A percentile compares a stretch with the other conserved stretches of the same genome.
These are phyloP conservation scores for Echinometra lucunter DNA, from an alignment of 53 echinoderm and acorn worm species.

Conservation along the genomic window DNA sequence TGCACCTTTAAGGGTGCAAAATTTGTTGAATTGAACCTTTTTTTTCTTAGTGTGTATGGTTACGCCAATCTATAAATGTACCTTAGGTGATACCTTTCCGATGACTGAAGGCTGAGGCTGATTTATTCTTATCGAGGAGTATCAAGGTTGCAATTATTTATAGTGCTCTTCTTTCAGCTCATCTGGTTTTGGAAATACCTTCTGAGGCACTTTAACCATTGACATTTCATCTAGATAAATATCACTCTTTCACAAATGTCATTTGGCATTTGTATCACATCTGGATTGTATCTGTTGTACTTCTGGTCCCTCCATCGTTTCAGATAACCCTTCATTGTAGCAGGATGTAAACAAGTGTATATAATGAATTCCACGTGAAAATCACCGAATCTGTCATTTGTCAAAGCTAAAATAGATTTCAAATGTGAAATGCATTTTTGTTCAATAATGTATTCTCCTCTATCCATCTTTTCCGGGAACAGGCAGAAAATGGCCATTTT, in stretches of 20 bases:
- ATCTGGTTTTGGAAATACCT: background rate
- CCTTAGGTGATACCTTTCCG: background rate
- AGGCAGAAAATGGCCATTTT: background rate
- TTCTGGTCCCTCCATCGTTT: background rate
- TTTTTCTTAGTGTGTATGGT: background rate
- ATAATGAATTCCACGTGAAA: conserved; percentile 26
- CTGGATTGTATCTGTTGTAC: background rate
- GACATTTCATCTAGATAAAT: conserved; percentile 40
- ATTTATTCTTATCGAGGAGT: background rate
- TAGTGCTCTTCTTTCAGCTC: background rate
- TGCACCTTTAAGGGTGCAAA: too few species aligned
- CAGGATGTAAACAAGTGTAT: conserved; percentile 24
- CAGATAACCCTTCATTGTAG: background rate
- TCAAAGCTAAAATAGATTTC: background rate
- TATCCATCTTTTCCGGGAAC: background rate
- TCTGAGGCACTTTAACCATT: conserved; percentile 45
- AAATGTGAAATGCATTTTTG: background rate
- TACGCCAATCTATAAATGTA: background rate
- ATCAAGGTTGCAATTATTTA: conserved; percentile 5
- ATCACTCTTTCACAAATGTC: conserved; percentile 54
- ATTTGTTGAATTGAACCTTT: too few species aligned
- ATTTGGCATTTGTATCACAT: conserved; percentile 14
- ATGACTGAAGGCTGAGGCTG: background rate
- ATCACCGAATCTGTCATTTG: background rate
- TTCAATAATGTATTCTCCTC: background rate